A percentile compares a stretch with the other conserved stretches of the same genome.
These are phyloP conservation scores for Zaprionus lineosus DNA, from an alignment of 2,888 invertebrate genomes.

Conservation along the genomic window DNA sequence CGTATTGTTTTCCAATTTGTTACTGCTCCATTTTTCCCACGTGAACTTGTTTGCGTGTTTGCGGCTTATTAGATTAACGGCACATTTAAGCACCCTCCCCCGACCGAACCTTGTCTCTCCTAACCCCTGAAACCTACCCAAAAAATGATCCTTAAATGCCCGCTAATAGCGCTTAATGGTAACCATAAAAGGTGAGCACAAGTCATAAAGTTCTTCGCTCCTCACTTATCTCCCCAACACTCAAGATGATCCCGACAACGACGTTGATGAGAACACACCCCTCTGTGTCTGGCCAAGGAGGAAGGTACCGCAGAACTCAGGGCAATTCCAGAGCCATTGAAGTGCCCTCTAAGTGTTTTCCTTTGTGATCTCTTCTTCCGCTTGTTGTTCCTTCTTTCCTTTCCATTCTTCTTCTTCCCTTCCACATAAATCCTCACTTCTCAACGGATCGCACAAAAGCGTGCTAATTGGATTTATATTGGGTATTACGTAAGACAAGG, in stretches of 20 bases:
- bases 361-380: constrained; percentile 52
- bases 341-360: constrained; percentile 45
- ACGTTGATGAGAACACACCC: constrained; percentile 48
- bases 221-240: constrained; percentile 10
- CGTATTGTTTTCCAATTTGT: constrained; percentile 34
- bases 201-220: constrained; percentile 68
- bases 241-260: too few relatives aligned
- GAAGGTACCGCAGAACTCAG: constrained; percentile 2
- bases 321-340: constrained; percentile 9
- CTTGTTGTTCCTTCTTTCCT: constrained; percentile 37
- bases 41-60: constrained; percentile 80
- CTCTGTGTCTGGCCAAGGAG: constrained; percentile 4
- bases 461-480: constrained; percentile 78
- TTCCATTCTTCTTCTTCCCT: constrained; percentile 4
- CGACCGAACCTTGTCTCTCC: background rate
- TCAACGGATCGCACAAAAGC: constrained; percentile 73
- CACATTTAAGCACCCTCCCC: constrained; percentile 59
- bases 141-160: constrained; percentile 69
- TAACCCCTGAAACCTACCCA: constrained; percentile 49
- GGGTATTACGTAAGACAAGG: constrained; percentile 27
- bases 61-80: constrained; percentile 77
- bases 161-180: constrained; percentile 78
- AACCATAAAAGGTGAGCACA: constrained; percentile 72
- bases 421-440: constrained; percentile 12
- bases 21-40: constrained; percentile 80